Base-by-base conservation (phyloP, 2,113 vertebrate genomes). In the Coturnix japonica region DNA sequence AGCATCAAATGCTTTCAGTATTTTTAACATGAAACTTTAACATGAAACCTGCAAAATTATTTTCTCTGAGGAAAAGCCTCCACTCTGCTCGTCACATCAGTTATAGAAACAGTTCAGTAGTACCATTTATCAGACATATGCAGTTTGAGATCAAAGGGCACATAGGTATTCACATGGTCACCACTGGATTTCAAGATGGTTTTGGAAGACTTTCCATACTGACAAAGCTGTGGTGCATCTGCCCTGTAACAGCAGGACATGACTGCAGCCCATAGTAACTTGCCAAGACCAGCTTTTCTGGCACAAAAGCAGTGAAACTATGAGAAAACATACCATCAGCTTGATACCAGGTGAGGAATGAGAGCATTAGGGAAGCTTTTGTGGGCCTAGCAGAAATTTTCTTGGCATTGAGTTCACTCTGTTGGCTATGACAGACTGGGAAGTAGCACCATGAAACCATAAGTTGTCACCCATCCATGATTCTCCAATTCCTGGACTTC, bases 1-100 rank as follows among this genome's bases (percentile, higher is more conserved):
- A 3, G 54, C 67, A 90, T 67, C 56, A 81, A 88, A 51, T 3
- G 30, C 22, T 75, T 63, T 5, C 1, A 81, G 13, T 18, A 11
- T 71, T 89, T 93, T 89, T 59, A 75, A 78, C 13, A 31, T 53
- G 81, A 90, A 91, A 61, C 26, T 93, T 89, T 59, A 75, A 78
- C 13, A 31, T 53, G 81, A 90, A 91, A 61, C 26, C 13, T 41
- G 26, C 33, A 57, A 91, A 47, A 41, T 3, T 37, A 5, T 73
- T 73, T 71, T 72, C 39, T 81, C 28, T 53, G 14, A 49, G 30
- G 33, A 60, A 82, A 71, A 60, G 11, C 15, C n/a, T 78, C 64
- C 77, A 30, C 12, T 8, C 10, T 56, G n/a, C 59, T 60, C 57
- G 20, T 82, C 44, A 49, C 31, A 37, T 2, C 7, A 66, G 75